Conservation (phyloP, 2,113 vertebrate genomes). For the Cnemophilus loriae region DNA sequence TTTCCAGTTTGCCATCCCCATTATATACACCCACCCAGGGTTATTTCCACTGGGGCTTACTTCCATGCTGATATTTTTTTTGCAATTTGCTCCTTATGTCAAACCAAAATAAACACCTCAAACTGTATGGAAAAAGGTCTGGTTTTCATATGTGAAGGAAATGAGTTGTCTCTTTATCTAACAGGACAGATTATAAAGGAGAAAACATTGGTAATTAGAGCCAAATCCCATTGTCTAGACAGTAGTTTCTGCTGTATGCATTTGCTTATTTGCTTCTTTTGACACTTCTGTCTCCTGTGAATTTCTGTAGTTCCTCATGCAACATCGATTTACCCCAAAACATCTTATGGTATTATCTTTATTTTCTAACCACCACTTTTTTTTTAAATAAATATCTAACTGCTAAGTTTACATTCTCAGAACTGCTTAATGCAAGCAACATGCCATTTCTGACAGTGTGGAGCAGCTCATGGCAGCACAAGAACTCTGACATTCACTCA, state of each 20-base stretch:
- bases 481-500: background rate
- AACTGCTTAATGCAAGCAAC: background rate
- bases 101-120: conserved; percentile 13
- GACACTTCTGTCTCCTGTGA: background rate
- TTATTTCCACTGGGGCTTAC: background rate
- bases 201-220: background rate
- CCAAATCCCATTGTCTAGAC: conserved; percentile 50
- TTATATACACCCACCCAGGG: background rate
- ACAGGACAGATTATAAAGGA: conserved; percentile 15
- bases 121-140: background rate
- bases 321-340: background rate
- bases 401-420: background rate
- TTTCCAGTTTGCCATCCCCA: background rate
- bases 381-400: background rate
- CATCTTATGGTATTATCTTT: background rate
- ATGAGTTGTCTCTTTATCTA: conserved; percentile 21
- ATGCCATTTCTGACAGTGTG: background rate
- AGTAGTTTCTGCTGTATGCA: background rate
- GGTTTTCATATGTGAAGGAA: conserved; percentile 12
- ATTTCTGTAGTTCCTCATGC: background rate
- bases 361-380: background rate
- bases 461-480: background rate
- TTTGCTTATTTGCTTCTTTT: background rate
- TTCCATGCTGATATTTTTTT: background rate
- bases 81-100: conserved; percentile 4